Percentiles rank a stretch among this genome's conserved stretches.
Conservation (phyloP, 2,797 vertebrate species). For the Argyrosomus regius region DNA sequence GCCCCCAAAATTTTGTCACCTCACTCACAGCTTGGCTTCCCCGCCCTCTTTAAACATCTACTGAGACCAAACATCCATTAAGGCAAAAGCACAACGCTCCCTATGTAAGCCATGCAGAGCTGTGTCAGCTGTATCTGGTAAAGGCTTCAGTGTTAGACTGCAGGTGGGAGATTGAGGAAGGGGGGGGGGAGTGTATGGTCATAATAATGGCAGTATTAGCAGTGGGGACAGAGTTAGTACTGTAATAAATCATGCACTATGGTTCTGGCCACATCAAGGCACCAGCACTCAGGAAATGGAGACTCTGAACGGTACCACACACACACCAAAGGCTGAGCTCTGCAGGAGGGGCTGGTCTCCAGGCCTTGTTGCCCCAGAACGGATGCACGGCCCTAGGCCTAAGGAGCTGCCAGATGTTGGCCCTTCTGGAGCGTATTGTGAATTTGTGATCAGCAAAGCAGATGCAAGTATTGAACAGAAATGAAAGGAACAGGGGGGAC, state of each 20-base stretch:
- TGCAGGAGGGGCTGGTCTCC: constrained; percentile 76
- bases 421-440: constrained; percentile 68
- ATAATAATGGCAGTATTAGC: constrained; percentile 72
- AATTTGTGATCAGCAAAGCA: constrained; percentile 66
- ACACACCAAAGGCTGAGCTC: constrained; percentile 80
- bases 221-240: constrained; percentile 67
- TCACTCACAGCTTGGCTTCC: constrained; percentile 15
- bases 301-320: constrained; percentile 71
- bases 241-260: constrained; percentile 78
- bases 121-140: constrained; percentile 66
- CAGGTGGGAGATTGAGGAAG: constrained; percentile 65
- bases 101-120: constrained; percentile 43
- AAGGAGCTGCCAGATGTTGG: constrained; percentile 81
- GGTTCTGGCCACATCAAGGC: constrained; percentile 82
- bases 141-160: constrained; percentile 56
- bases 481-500: constrained; percentile 48
- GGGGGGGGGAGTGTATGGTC: constrained; percentile 48
- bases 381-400: constrained; percentile 68
- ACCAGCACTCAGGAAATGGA: constrained; percentile 75
- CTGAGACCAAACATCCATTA: constrained; percentile 57
- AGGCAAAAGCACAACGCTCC: constrained; percentile 24
- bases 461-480: constrained; percentile 67
- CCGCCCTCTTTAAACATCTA: constrained; percentile 43
- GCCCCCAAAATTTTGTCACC: constrained; percentile 44
- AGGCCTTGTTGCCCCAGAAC: constrained; percentile 69